These are phyloP conservation scores for Aurelia aurita DNA, from an alignment of 30 jellyfish, hydroid and myxozoan species.

Conservation along the genomic window DNA sequence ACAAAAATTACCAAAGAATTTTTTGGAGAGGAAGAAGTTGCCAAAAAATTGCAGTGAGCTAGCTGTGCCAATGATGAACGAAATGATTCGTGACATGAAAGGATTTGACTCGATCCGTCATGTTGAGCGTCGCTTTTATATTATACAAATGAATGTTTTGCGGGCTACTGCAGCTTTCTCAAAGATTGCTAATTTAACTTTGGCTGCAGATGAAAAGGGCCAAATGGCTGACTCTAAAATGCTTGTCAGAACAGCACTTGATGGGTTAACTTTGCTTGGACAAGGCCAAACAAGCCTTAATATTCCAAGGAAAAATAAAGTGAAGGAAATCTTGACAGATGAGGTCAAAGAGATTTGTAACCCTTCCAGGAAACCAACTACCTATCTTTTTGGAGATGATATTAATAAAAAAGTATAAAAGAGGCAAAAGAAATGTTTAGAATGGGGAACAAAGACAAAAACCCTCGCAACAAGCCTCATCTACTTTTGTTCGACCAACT, in stretches of 20 bases:
- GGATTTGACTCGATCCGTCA: background rate
- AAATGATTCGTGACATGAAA: background rate
- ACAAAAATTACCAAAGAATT: conserved; percentile 9
- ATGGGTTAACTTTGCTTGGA: background rate
- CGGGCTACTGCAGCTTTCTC: background rate
- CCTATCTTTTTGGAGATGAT: background rate
- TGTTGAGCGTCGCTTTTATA: conserved; percentile 4
- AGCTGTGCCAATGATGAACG: background rate
- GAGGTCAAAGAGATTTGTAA: background rate
- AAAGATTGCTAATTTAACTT: background rate
- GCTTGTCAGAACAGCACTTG: conserved; percentile 1
- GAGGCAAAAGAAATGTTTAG: background rate
- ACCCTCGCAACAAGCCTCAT: background rate
- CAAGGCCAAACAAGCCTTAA: background rate
- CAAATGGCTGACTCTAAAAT: conserved; percentile 7
- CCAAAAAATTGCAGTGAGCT: background rate
- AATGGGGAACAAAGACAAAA: background rate
- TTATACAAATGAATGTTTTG: background rate
- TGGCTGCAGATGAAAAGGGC: background rate
- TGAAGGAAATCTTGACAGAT: conserved; percentile 6
- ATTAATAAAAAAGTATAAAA: too few relatives aligned
- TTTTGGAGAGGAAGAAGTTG: background rate
- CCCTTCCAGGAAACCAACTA: background rate
- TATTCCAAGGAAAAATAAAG: background rate
- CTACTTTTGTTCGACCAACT: background rate